A percentile compares a stretch with the other conserved stretches of the same genome.
Conservation (phyloP, 2,113 vertebrate species). For the Crypturellus undulatus region DNA sequence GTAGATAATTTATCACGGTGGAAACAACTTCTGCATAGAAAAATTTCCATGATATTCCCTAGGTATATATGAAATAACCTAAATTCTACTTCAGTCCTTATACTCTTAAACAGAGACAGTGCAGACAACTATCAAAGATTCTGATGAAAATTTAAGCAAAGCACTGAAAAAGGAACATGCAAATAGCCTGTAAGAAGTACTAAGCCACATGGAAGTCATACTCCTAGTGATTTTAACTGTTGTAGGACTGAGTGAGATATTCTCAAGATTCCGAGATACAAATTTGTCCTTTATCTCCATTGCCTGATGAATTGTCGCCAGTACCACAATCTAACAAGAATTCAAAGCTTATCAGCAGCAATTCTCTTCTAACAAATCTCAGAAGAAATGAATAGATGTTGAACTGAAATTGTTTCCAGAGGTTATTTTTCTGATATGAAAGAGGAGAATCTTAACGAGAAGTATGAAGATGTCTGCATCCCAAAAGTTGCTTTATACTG, state of each 20-base stretch:
- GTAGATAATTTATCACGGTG: not conserved
- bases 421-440: not conserved
- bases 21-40: not conserved
- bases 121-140: not conserved
- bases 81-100: not conserved
- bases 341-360: not conserved
- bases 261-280: not conserved
- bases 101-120: not conserved
- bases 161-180: not conserved
- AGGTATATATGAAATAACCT: not conserved
- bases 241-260: not conserved
- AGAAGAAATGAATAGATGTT: not conserved
- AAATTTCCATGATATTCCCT: not conserved
- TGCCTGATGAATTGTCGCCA: not conserved
- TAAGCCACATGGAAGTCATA: not conserved
- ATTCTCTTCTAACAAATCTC: not conserved
- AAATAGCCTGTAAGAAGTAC: not conserved
- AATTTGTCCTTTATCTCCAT: not conserved
- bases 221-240: not conserved
- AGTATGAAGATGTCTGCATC: not conserved
- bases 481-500: not conserved
- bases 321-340: not conserved
- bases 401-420: not conserved
- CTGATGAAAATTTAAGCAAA: not conserved
- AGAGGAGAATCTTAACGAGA: not conserved